phyloP scores from a whole-genome alignment of 2,888 invertebrate genomes.

The Bimastos eiseni region DNA sequence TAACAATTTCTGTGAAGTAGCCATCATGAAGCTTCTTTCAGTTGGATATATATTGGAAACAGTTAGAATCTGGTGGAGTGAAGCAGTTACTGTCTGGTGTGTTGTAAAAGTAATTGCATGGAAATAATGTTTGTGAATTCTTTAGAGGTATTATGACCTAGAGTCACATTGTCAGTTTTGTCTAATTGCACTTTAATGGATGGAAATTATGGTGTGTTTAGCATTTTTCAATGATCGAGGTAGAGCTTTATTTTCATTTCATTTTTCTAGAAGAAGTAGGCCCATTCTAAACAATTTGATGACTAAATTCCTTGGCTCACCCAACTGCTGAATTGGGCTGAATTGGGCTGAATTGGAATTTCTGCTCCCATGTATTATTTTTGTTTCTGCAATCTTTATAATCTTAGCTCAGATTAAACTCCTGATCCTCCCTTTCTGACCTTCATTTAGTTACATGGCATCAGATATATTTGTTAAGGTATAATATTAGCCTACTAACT shows the following conservation, averaged over 20 bases:
- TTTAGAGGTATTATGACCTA: background rate
- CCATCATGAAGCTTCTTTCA: background rate
- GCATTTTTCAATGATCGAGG: background rate
- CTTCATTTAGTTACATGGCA: background rate
- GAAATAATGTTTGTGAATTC: background rate
- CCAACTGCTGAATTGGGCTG: too few relatives aligned
- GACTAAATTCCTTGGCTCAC: too few relatives aligned
- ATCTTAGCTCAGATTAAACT: too few relatives aligned
- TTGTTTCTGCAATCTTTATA: too few relatives aligned
- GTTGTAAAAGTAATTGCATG: background rate
- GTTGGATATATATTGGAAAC: background rate
- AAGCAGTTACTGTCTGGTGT: background rate
- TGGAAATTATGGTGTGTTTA: background rate
- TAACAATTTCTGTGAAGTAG: background rate
- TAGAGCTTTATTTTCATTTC: background rate
- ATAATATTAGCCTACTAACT: background rate
- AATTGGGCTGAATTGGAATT: too few relatives aligned
- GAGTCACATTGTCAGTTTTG: too few relatives aligned
- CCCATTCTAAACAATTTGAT: background rate
- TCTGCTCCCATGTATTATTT: too few relatives aligned
- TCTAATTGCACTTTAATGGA: background rate
- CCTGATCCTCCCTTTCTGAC: too few relatives aligned
- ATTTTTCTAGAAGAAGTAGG: background rate
- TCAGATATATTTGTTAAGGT: background rate
- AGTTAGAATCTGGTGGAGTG: background rate